Evolutionary conservation across 2,797 vertebrate genomes (phyloP), one percentile per base, ranked within the genome.

Genomic region (Artibeus jamaicensis): DNA sequence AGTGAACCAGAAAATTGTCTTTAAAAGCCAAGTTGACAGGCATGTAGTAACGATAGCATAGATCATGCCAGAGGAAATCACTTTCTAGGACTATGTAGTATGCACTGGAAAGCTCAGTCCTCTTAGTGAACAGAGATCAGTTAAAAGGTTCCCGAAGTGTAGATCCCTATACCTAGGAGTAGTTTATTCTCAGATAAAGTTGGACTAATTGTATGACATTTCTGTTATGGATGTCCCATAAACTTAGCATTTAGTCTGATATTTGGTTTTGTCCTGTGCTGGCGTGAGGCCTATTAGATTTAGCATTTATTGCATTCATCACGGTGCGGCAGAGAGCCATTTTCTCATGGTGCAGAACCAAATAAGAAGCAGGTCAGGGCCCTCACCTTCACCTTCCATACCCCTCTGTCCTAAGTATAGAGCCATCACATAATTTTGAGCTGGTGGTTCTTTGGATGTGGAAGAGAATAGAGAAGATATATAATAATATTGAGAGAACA

Each of bases 401-500:
- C 26, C 19, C 37, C 29, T 79, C 67, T 78, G 26, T 83, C 34
- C 65, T 86, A 59, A 18, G 7, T 9, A 53, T 50, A 62, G 65
- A 50, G 32, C 34, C 18, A 3, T 65, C 50, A n/a, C 55, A 53
- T 34, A 29, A 16, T 12, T 70, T 19, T 55, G 59, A 93, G 39
- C 19, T 11, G 44, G 11, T 10, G 39, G 3, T 44, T 91, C 53
- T 32, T 84, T 87, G 79, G 32, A 73, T 37, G 8, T 39, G 46
- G 50, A 94, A 42, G 24, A 87, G 55, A 87, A 70, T n/a, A 68
- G 37, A 83, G 74, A 83, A 86, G 78, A 78, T 71, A 85, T 92
- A 62, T 62, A 59, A 15, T 84, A 71, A 44, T 37, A 84, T 2
- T 82, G 32, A 73, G 68, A 85, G 37, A 85, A 8, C 22, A 32